These are phyloP conservation scores for Melieria omissa DNA, from an alignment of 2,888 invertebrate species.

Conservation along the genomic window DNA sequence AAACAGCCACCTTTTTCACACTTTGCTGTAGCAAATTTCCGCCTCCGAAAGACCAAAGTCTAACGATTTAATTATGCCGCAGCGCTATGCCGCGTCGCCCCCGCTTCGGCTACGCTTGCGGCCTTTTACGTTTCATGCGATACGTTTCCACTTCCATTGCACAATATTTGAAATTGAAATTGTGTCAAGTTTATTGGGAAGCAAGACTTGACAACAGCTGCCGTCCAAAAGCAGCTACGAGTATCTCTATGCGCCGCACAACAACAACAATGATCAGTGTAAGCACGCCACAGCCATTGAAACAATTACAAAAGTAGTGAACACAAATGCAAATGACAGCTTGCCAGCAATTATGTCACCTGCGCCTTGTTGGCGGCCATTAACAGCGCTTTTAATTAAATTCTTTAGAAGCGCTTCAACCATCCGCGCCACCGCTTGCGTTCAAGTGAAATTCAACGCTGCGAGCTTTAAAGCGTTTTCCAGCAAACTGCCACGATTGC, in stretches of 20 bases:
- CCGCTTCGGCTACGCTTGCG: no score
- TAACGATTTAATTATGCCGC: conserved; percentile 5
- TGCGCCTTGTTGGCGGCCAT: not conserved
- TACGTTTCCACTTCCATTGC: not conserved
- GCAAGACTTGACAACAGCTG: not conserved
- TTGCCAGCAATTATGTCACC: not conserved
- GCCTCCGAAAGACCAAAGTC: not conserved
- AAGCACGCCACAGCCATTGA: not conserved
- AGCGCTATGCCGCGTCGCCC: no score
- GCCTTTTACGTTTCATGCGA: no score
- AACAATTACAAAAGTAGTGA: not conserved
- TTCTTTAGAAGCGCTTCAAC: not conserved
- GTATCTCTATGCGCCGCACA: not conserved
- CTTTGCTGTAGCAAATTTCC: not conserved
- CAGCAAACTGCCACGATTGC: no score
- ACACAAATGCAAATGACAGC: conserved; percentile 1
- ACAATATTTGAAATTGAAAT: not conserved
- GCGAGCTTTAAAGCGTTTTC: no score
- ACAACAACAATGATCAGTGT: not conserved
- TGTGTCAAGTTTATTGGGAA: not conserved
- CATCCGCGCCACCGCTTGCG: no score
- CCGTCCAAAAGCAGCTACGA: not conserved
- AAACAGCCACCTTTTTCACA: no score
- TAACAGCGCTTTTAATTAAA: conserved; percentile 6
- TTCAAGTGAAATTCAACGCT: no score